Evolutionary conservation across 2,113 vertebrate species (phyloP), one percentile per base, ranked within the genome.

Genomic region (Brachypteracias leptosomus): DNA sequence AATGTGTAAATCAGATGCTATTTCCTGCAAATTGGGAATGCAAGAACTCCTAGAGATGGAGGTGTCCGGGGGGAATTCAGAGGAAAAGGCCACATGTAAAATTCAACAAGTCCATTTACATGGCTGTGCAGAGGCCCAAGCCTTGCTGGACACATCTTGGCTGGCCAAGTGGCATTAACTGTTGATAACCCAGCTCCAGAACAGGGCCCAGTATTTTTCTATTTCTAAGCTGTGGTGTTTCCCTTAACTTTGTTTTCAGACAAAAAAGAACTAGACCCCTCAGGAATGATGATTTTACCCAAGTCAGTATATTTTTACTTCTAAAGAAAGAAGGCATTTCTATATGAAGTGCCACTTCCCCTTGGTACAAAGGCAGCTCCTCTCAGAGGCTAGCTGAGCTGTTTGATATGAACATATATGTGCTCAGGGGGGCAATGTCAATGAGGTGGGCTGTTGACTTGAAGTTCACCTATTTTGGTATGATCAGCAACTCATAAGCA

Each of bases 341-440:
- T 36, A 18, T 46, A 44, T 22, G 19, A 49, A 75, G 54, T 8
- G 13, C 25, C 8, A 13, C 73, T 85, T 84, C 20, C 52, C 20
- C 31, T 20, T 17, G 4, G 31, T 29, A 74, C 13, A 20, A 75
- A 62, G 46, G n/a, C 55, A 73, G 16, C 46, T 79, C 20, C 29
- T 13, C 19, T 42, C 52, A 31, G 20, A 77, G 54, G 26, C 61
- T 29, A 40, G 11, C 58, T 51, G 62, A 29, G 36, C 25, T 84
- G 21, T 72, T 44, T 59, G 61, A 33, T 46, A 16, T 4, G 16
- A 71, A 14, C 11, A 5, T 8, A 10, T n/a, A 40, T 3, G 1
- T 0, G 3, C 35, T 46, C 9, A 5, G 55, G 6, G 42, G 17
- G 16, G 13, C 42, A 44, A 4, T 2, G 2, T 17, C 7, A 28